Conservation (phyloP, 2,888 invertebrate species). For the Caenorhabditis imperialis region DNA sequence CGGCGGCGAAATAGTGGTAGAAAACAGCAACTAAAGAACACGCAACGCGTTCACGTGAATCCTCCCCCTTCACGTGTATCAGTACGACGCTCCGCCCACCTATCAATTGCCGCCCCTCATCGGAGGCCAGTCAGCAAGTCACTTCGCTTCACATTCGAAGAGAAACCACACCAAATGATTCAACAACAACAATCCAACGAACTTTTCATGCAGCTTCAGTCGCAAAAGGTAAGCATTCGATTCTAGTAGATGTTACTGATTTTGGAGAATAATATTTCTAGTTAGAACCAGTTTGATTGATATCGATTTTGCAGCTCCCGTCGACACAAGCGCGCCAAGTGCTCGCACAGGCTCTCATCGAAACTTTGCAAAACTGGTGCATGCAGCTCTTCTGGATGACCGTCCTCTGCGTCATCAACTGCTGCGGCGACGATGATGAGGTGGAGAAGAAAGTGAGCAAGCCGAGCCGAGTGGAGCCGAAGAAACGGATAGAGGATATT, state of each 20-base stretch:
- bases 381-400: slow-evolving; percentile 76
- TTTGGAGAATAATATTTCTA: slow-evolving; percentile 5
- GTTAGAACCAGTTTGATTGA: background rate
- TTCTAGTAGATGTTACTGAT: background rate
- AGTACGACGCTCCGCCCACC: too few relatives aligned
- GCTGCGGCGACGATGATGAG: slow-evolving; percentile 64
- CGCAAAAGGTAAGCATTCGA: background rate
- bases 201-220: too few relatives aligned
- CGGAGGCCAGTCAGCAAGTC: too few relatives aligned
- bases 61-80: too few relatives aligned
- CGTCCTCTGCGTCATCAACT: slow-evolving; percentile 72
- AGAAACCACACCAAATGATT: too few relatives aligned
- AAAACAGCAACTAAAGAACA: too few relatives aligned
- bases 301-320: slow-evolving; percentile 27
- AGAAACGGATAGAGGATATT: slow-evolving; percentile 57
- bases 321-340: slow-evolving; percentile 45
- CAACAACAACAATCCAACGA: too few relatives aligned
- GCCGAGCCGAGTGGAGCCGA: slow-evolving; percentile 13
- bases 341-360: slow-evolving; percentile 47
- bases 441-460: slow-evolving; percentile 13
- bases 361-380: slow-evolving; percentile 66
- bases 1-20: too few relatives aligned
- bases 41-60: too few relatives aligned
- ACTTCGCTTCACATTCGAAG: too few relatives aligned
- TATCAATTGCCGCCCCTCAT: too few relatives aligned